Evolutionary conservation across 1,140 invertebrate species (phyloP), one percentile per base, ranked within the genome.

Genomic region (Cotesia chilonis): DNA sequence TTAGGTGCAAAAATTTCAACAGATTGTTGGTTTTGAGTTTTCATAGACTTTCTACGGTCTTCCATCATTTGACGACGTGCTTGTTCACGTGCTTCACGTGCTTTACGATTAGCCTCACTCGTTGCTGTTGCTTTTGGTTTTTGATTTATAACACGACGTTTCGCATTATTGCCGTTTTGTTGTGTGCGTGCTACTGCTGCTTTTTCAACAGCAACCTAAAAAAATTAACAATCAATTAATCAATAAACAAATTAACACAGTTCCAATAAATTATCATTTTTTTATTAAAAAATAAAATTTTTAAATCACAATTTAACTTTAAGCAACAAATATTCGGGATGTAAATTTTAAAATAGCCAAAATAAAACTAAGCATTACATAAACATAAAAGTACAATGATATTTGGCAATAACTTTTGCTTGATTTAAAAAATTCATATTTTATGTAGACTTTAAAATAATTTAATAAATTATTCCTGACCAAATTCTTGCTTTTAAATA

Each of bases 61-160:
- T 95, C 94, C 63, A 96, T 83, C 88, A 96, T 89, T 78, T 92
- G 92, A 75, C 93, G 92, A 72, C 95, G 88, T 37, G 93, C 92
- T 65, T 93, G 92, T 79, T 96, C 95, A 2, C 94, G 87, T 37
- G 92, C 90, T 78, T 92, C 88, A 2, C 87, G 83, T 14, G 87
- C 85, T 79, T 88, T 88, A 72, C 89, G 87, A 72, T 82, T 86
- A 12, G 87, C 88, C 57, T 88, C 86, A 67, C 81, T 86, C 14
- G 81, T 84, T 4, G 81, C 77, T 51, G 84, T 83, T 59, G 86
- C 75, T 75, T 85, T 87, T 37, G 84, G 80, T 80, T 89, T 89
- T 64, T 87, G 82, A 10, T 82, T 74, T 70, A 85, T 75, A 63
- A 75, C 78, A 9, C 82, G 78, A 70, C 80, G 80, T 75, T 82